A percentile compares a stretch with the other conserved stretches of the same genome.
Conservation (phyloP, 92 coral and sea anemone species). For the Muricea muricata region DNA sequence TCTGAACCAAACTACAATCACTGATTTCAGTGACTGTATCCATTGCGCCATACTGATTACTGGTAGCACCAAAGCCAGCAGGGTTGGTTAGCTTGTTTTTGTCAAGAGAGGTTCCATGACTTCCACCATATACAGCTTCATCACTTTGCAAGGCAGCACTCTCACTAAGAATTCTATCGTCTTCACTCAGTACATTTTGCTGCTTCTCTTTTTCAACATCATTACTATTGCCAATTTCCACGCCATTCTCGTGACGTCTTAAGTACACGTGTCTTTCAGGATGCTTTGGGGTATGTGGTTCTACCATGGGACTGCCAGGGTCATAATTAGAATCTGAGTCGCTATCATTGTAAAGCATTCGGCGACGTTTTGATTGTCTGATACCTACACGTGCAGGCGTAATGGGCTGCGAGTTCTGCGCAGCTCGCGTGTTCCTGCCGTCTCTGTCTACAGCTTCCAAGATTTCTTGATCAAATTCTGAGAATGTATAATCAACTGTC, state of each 20-base stretch:
- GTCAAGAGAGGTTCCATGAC: not conserved
- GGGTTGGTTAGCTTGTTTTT: not conserved
- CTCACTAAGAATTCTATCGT: not conserved
- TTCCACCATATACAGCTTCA: not conserved
- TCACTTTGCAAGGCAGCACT: not conserved
- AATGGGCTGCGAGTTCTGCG: not conserved
- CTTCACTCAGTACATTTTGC: not conserved
- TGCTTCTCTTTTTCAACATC: not conserved
- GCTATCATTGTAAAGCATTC: slow-evolving; percentile 78
- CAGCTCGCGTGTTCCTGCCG: slow-evolving; percentile 40
- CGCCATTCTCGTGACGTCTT: slow-evolving; percentile 60
- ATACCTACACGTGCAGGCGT: not conserved
- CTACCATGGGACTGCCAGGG: slow-evolving; percentile 15
- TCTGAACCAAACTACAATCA: not conserved
- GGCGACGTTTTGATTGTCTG: slow-evolving; percentile 82
- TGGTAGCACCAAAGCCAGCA: not conserved
- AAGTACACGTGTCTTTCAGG: slow-evolving; percentile 77
- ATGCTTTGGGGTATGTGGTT: slow-evolving; percentile 39
- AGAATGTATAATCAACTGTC: slow-evolving; percentile 96
- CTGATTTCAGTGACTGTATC: not conserved
- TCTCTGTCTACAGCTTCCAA: slow-evolving; percentile 86
- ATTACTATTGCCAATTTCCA: not conserved
- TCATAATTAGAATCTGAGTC: slow-evolving; percentile 86
- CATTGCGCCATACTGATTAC: not conserved
- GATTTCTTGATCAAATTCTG: slow-evolving; percentile 95